Conservation (phyloP, 2,113 vertebrate species). For the Pangasianodon hypophthalmus region DNA sequence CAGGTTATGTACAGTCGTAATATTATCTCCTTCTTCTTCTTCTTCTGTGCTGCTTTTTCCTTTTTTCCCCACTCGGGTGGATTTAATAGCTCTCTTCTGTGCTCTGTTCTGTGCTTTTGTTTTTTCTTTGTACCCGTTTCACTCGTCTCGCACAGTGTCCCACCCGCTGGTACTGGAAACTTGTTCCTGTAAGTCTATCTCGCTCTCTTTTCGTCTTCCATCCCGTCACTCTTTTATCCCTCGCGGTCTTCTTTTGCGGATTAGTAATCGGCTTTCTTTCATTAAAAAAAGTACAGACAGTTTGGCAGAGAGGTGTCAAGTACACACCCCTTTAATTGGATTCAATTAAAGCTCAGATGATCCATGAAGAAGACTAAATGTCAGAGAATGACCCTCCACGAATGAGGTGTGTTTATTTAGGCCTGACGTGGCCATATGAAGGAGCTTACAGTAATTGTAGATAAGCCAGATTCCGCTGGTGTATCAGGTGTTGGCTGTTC, state of each 20-base stretch:
- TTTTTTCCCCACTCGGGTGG: conserved; percentile 40
- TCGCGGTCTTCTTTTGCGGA: conserved; percentile 49
- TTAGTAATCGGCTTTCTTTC: neutral
- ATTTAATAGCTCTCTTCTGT: conserved; percentile 25
- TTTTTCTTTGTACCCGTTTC: conserved; percentile 43
- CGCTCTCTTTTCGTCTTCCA: conserved; percentile 59
- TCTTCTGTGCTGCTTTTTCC: conserved; percentile 32
- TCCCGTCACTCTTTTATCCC: conserved; percentile 63
- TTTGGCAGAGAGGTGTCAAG: neutral
- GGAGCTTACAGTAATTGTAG: conserved; percentile 38
- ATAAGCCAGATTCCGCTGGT: conserved; percentile 19
- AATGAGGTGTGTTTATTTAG: neutral
- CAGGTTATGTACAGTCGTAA: neutral
- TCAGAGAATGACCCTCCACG: too few relatives aligned
- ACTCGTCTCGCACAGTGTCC: conserved; percentile 73
- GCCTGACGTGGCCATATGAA: conserved; percentile 38
- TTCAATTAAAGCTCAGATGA: neutral
- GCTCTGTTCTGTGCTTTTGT: conserved; percentile 30
- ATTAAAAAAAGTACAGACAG: neutral
- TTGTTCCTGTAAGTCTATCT: conserved; percentile 81
- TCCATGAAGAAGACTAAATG: neutral
- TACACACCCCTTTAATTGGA: conserved; percentile 3
- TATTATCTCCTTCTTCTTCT: conserved; percentile 24
- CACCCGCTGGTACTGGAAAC: conserved; percentile 82
- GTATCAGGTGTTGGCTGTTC: conserved; percentile 48